Evolutionary conservation across 1,140 invertebrate genomes (phyloP), one percentile per base, ranked within the genome.

Genomic region (Argopecten irradians): DNA sequence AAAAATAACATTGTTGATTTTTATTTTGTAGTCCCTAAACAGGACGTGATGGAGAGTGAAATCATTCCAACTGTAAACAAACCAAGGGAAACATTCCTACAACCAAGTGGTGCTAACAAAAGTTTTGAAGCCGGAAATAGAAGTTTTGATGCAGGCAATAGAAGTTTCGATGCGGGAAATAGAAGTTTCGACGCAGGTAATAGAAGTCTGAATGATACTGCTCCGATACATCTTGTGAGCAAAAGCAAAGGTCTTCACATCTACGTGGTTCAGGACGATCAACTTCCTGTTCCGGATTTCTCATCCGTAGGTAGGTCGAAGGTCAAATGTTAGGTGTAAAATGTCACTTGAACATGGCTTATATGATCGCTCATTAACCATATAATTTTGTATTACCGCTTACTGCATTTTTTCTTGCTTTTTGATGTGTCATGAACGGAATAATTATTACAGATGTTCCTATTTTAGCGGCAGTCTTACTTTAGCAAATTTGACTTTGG

Each of bases 171-270:
- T 11, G n/a, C 22, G 1, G 55, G 55, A n/a, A 71, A 71, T 16
- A 71, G n/a, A 28, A 71, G 55, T 71, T 71, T 71, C 28, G 55
- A 71, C 55, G 28, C 55, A 2, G 55, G 55, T 3, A 71, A 71
- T 16, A 71, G 55, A 16, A 71, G 55, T 11, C n/a, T 71, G 35
- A 86, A 43, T 34, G 88, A 86, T 22, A 34, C 55, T 34, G 46
- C 84, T n/a, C 28, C 85, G 55, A 71, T 71, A 83, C 82, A 39
- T 83, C 82, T 89, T 13, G 41, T 82, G 28, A 71, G 55, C 35
- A 86, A 39, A 34, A 71, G 84, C 41, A 88, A 87, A 88, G 89
- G 89, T 32, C 85, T 90, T n/a, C 89, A 90, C 36, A 90, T 90
- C 39, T 90, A 90, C 83, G 89, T 90, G 19, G 86, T 90, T 46